Evolutionary conservation across 23 tunicate species (phyloP), one percentile per base, ranked within the genome.

Genomic region (Styela plicata): DNA sequence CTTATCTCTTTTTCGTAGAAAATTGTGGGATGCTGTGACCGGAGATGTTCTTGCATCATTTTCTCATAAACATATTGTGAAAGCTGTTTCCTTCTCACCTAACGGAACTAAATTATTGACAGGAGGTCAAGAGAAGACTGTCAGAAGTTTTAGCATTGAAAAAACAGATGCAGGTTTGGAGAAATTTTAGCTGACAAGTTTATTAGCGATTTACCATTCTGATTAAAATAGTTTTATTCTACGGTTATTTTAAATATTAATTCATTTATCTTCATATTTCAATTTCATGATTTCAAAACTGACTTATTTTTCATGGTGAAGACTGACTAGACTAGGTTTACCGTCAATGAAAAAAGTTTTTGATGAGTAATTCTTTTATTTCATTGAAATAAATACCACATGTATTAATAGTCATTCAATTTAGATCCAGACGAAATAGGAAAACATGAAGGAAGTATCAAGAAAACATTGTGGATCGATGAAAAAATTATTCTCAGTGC

Each of bases 11-110:
- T 22, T 21, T 0, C 1, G 16, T 26, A 85, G 98, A 5, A 91
- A 86, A 29, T 52, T 94, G 27, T 94, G 98, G 98, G 80, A 89
- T 83, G 95, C 98, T 2, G 94, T 94, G 21, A 74, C 80, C 27
- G 98, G 98, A 3, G 89, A 94, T 5, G 87, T 77, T 35, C 37
- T 77, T 3, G 90, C 85, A 10, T 69, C 90, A 20, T 94, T 85
- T 73, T 82, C 81, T 2, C 98, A 94, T 52, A 82, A 94, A 21
- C 98, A 94, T 80, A 94, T 94, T 28, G 98, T 94, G 0, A 89
- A 89, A 85, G 84, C 98, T 52, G 98, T 94, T 30, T 87, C 93
- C n/a, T 94, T 94, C 52, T 89, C 98, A 36, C 91, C 90, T 30
- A 87, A 89, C 73, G 95, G 98, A 26, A 35, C 71, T 0, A 67